phyloP scores from a whole-genome alignment of 2,888 invertebrate species.

The Drosophila buzzatii region DNA sequence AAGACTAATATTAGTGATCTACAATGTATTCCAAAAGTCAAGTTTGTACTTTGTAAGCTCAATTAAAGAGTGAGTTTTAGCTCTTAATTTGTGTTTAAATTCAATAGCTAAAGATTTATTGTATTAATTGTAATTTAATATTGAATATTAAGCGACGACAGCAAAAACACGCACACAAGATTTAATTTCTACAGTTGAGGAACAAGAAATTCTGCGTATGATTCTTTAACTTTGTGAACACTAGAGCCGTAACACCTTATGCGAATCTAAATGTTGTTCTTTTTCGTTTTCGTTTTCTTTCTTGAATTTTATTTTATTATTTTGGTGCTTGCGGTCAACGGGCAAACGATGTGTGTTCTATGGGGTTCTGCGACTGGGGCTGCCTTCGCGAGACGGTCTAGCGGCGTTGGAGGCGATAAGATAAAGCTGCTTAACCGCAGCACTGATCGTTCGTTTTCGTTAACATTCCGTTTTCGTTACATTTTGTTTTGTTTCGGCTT shows the following conservation, averaged over 20 bases:
- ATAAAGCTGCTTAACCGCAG: conserved; percentile 46
- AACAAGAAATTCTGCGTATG: background rate
- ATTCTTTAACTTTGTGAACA: background rate
- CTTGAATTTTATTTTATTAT: background rate
- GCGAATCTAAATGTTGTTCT: conserved; percentile 8
- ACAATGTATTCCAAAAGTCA: background rate
- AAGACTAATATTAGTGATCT: background rate
- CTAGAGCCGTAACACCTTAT: background rate
- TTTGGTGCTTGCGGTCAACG: conserved; percentile 21
- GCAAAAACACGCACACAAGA: background rate
- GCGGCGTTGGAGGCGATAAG: conserved; percentile 35
- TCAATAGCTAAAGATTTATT: background rate
- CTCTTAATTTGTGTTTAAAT: background rate
- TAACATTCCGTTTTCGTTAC: conserved; percentile 15
- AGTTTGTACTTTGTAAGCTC: background rate
- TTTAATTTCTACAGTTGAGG: background rate
- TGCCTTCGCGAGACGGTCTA: conserved; percentile 16
- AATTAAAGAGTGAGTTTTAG: background rate
- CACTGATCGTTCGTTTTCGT: conserved; percentile 29
- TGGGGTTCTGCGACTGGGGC: conserved; percentile 23
- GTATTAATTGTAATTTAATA: background rate
- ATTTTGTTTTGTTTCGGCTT: conserved; percentile 21
- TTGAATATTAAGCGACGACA: background rate
- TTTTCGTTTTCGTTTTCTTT: background rate
- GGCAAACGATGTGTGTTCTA: conserved; percentile 16